A percentile compares a stretch with the other conserved stretches of the same genome.
These are phyloP conservation scores for Epinephelus moara DNA, from an alignment of 2,113 vertebrate genomes.

Conservation along the genomic window DNA sequence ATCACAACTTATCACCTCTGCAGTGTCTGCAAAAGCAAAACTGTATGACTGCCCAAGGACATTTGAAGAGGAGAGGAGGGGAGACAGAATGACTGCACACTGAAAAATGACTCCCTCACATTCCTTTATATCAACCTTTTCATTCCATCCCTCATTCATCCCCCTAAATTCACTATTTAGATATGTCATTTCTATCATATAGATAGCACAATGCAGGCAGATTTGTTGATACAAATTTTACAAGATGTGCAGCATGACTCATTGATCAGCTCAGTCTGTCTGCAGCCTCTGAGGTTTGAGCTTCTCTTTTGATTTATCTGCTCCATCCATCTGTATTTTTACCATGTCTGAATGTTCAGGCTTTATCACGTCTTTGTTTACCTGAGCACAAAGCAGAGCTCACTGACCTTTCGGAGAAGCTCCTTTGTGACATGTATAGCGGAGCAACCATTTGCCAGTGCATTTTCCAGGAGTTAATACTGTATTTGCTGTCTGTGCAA, in stretches of 20 bases:
- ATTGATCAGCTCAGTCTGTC: not conserved
- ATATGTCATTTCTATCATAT: not conserved
- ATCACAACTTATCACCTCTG: slow-evolving; percentile 25
- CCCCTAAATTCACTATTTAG: not conserved
- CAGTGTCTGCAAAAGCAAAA: slow-evolving; percentile 3
- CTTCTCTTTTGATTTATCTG: not conserved
- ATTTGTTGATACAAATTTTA: not conserved
- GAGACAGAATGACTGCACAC: not conserved
- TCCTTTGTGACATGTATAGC: no score
- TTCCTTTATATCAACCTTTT: not conserved
- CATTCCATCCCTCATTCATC: not conserved
- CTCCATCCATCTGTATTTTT: not conserved
- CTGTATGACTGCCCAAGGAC: slow-evolving; percentile 37
- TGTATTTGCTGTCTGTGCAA: slow-evolving; percentile 9
- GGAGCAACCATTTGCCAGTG: not conserved
- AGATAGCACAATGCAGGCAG: not conserved
- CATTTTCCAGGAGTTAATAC: not conserved
- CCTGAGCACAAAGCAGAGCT: slow-evolving; percentile 7
- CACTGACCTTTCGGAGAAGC: not conserved
- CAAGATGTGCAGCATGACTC: not conserved
- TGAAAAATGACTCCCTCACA: not conserved
- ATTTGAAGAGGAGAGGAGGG: not conserved
- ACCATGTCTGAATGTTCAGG: not conserved
- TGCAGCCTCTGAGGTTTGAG: not conserved
- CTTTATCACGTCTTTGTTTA: not conserved